Conservation (phyloP, 2,113 vertebrate species). For the Callaeas wilsoni region DNA sequence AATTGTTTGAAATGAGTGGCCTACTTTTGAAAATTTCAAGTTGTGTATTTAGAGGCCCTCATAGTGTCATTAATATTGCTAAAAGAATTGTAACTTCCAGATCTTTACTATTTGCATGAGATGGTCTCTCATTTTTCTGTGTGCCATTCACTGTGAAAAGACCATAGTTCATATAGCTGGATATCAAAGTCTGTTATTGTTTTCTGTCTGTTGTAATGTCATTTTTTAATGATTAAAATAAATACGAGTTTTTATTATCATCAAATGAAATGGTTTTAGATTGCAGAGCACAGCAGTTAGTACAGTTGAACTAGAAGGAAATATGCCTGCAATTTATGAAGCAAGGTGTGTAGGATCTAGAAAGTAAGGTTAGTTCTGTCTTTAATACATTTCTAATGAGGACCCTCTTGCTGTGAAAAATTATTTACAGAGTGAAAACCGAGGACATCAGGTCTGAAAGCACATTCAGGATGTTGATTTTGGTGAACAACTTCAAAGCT, state of each 20-base stretch:
- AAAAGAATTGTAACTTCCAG: neutral
- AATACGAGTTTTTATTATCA: neutral
- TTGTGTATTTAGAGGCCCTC: neutral
- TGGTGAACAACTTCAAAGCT: neutral
- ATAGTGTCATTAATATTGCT: neutral
- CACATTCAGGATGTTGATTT: neutral
- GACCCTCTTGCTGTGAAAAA: neutral
- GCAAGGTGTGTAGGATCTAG: neutral
- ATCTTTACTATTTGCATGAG: neutral
- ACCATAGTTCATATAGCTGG: neutral
- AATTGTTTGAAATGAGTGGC: neutral
- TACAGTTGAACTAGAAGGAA: neutral
- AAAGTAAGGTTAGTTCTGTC: neutral
- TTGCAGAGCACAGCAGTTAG: neutral
- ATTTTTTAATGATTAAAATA: conserved; percentile 33
- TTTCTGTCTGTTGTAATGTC: neutral
- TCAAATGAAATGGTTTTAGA: neutral
- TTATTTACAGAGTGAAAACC: neutral
- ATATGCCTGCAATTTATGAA: neutral
- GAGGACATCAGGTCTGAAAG: neutral
- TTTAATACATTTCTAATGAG: neutral
- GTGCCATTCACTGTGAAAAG: neutral
- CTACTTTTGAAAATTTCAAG: neutral
- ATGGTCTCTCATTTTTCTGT: neutral
- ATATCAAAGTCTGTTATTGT: neutral